Conservation (phyloP, 2,797 vertebrate species). For the Cottoperca gobio region DNA sequence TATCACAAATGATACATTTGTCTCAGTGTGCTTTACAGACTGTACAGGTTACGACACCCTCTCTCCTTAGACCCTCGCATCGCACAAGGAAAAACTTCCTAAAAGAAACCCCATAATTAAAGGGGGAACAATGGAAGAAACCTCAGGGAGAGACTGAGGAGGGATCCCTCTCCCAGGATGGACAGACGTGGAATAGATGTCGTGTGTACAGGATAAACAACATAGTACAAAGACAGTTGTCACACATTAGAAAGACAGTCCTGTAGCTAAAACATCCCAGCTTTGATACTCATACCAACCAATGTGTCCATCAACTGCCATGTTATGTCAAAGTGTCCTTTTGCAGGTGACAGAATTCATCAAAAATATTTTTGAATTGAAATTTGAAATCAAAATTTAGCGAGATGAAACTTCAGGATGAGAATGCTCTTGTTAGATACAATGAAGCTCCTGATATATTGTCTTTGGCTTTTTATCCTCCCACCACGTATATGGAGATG, state of each 20-base stretch:
- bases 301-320: slow-evolving; percentile 22
- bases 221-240: no score
- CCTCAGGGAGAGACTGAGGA: no score
- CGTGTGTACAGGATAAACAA: no score
- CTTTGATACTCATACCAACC: slow-evolving; percentile 22
- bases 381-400: slow-evolving; percentile 2
- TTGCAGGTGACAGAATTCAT: neutral
- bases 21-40: no score
- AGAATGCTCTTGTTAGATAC: neutral
- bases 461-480: slow-evolving; percentile 31
- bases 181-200: no score
- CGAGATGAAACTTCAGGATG: neutral
- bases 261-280: slow-evolving; percentile 2
- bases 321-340: neutral
- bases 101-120: no score
- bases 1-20: no score
- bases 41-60: no score
- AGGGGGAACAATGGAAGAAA: no score
- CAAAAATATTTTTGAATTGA: neutral
- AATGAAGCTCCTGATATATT: slow-evolving; percentile 28
- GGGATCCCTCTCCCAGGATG: no score
- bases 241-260: slow-evolving; percentile 7
- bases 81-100: no score
- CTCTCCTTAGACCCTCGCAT: no score
- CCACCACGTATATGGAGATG: slow-evolving; percentile 38